phyloP scores from a whole-genome alignment of 2,797 vertebrate genomes.

The Gadopsis marmoratus region DNA sequence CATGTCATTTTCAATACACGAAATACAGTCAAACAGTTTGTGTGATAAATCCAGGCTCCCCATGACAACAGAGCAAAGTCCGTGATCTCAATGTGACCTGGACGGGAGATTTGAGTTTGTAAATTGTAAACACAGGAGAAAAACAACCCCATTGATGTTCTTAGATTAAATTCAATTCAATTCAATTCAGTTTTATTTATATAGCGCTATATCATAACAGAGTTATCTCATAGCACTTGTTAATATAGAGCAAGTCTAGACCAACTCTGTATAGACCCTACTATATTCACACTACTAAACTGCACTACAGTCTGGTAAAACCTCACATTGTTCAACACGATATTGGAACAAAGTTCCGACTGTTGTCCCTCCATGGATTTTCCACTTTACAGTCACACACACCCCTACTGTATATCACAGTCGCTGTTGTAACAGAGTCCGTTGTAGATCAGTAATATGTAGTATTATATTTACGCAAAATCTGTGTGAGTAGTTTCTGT shows the following conservation, averaged over 20 bases:
- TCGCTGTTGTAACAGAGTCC: too few species aligned
- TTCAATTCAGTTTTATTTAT: too few species aligned
- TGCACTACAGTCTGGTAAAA: not conserved
- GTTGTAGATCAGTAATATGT: too few species aligned
- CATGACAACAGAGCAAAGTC: not conserved
- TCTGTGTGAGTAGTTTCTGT: too few species aligned
- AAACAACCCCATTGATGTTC: not conserved
- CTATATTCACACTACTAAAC: not conserved
- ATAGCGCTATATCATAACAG: too few species aligned
- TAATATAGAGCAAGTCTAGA: too few species aligned
- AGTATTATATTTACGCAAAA: too few species aligned
- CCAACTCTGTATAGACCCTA: too few species aligned
- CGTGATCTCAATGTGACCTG: not conserved
- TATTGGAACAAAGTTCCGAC: not conserved
- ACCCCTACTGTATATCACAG: not conserved
- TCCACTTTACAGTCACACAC: not conserved
- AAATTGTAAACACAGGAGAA: not conserved
- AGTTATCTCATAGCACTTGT: too few species aligned
- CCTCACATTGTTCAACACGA: not conserved
- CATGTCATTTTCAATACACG: not conserved
- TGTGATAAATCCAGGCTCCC: not conserved
- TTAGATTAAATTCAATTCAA: not conserved
- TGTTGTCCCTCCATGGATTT: not conserved
- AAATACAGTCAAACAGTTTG: too few species aligned
- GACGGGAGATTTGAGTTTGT: not conserved